These are phyloP conservation scores for Anthophora plumipes DNA, from an alignment of 2,888 invertebrate species.

Conservation along the genomic window DNA sequence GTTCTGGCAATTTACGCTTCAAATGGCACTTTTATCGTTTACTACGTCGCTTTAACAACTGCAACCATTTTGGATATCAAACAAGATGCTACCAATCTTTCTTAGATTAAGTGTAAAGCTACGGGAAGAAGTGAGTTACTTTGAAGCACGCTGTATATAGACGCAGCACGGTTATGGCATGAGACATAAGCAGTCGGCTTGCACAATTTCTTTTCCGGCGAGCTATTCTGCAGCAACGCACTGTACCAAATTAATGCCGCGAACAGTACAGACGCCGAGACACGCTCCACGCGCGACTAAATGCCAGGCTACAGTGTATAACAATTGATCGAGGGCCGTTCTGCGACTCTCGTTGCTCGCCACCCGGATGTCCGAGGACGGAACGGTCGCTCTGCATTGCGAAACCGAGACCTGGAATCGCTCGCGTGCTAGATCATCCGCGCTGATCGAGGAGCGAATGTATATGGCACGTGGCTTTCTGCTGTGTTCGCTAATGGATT, in stretches of 20 bases:
- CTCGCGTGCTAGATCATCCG: conserved; percentile 52
- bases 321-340: conserved; percentile 71
- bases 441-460: conserved; percentile 13
- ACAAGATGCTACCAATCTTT: no score
- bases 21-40: no score
- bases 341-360: conserved; percentile 29
- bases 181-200: conserved; percentile 64
- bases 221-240: conserved; percentile 76
- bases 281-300: conserved; percentile 65
- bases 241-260: conserved; percentile 77
- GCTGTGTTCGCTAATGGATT: no score
- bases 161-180: conserved; percentile 31
- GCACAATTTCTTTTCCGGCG: conserved; percentile 78
- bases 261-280: conserved; percentile 59
- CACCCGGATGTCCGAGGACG: conserved; percentile 80
- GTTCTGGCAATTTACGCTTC: no score
- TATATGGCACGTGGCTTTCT: no score
- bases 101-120: no score
- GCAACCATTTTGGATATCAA: no score
- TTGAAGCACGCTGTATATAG: no score
- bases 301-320: conserved; percentile 71
- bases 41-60: no score
- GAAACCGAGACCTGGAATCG: conserved; percentile 57
- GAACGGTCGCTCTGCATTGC: conserved; percentile 52
- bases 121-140: no score